Conservation (phyloP, 2,113 vertebrate genomes). For the Enhydra lutris region DNA sequence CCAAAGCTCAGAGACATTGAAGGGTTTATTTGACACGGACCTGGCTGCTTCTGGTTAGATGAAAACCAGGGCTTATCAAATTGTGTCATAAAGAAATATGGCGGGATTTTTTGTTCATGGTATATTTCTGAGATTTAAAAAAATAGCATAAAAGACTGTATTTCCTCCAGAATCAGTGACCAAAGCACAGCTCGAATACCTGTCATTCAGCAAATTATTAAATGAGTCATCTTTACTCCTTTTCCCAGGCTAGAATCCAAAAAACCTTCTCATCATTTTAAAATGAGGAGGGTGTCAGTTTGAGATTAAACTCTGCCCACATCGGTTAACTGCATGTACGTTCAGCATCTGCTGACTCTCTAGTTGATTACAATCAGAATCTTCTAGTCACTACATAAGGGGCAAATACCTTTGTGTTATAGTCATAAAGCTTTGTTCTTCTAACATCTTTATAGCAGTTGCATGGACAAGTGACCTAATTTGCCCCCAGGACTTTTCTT, state of each 20-base stretch:
- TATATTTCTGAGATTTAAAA: background rate
- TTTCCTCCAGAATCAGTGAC: background rate
- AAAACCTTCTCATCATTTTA: slow-evolving; percentile 47
- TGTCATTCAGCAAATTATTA: slow-evolving; percentile 34
- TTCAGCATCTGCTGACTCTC: slow-evolving; percentile 1
- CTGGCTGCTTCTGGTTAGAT: background rate
- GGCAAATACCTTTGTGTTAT: background rate
- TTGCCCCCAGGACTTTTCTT: background rate
- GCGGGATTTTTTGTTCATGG: background rate
- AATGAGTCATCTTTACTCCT: slow-evolving; percentile 57
- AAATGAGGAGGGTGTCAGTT: slow-evolving; percentile 31
- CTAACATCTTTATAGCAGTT: slow-evolving; percentile 50
- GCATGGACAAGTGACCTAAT: background rate
- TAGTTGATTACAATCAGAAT: slow-evolving; percentile 37
- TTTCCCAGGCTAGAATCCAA: slow-evolving; percentile 49
- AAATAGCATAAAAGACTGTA: background rate
- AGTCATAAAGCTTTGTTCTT: slow-evolving; percentile 31
- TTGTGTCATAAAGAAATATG: background rate
- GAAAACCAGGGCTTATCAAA: background rate
- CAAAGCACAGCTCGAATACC: background rate
- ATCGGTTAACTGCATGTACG: slow-evolving; percentile 39
- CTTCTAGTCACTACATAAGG: slow-evolving; percentile 6
- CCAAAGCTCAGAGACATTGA: background rate
- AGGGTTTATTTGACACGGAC: background rate
- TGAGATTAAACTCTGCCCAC: slow-evolving; percentile 43